Percentiles rank a stretch among this genome's conserved stretches.
These are phyloP conservation scores for Tor tambroides DNA, from an alignment of 2,113 vertebrate species.

Conservation along the genomic window DNA sequence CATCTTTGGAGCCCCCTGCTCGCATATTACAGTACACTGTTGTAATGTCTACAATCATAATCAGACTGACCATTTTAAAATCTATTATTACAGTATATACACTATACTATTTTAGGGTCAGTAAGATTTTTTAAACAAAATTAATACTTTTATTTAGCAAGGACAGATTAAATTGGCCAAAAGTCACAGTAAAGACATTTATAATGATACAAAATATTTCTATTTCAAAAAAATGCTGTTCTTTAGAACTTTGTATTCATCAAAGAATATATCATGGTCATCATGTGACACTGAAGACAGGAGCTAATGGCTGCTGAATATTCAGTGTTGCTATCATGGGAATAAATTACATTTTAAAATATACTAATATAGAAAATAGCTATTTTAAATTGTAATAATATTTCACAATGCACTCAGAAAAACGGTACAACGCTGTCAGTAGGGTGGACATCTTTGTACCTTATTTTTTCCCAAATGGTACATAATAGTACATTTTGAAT, in stretches of 20 bases:
- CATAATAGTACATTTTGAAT: too few relatives aligned
- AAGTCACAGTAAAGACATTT: not conserved
- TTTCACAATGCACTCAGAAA: not conserved
- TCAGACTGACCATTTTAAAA: not conserved
- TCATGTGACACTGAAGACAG: not conserved
- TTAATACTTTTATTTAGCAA: not conserved
- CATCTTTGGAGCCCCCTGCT: not conserved
- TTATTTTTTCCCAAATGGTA: not conserved
- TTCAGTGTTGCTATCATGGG: too few relatives aligned
- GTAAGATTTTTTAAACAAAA: not conserved
- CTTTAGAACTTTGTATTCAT: not conserved
- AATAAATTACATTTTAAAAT: not conserved
- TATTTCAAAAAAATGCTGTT: not conserved
- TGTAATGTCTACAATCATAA: not conserved
- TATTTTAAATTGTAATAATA: not conserved
- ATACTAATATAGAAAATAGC: not conserved
- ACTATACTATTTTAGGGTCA: not conserved
- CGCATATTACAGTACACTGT: not conserved
- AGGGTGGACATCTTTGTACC: too few relatives aligned
- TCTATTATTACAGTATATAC: not conserved
- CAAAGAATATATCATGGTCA: too few relatives aligned
- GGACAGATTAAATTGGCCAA: not conserved
- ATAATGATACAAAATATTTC: not conserved
- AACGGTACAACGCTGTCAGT: not conserved
- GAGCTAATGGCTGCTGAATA: not conserved